Conservation (phyloP, 1,140 invertebrate genomes). For the Trissolcus basalis region DNA sequence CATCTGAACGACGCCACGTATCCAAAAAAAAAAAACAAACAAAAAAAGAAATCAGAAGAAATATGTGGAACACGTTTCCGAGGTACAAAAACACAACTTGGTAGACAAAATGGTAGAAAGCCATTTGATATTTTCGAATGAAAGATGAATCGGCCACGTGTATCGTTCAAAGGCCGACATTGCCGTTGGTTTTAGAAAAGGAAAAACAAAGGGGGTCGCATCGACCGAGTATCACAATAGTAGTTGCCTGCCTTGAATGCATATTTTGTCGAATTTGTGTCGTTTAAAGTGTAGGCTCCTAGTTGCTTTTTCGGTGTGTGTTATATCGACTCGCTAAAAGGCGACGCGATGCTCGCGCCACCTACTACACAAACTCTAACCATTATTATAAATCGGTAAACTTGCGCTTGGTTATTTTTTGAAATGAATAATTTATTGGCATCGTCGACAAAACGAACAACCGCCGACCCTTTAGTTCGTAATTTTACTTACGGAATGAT, state of each 20-base stretch:
- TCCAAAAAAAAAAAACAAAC: no score
- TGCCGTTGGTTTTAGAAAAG: no score
- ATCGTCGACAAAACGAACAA: constrained; percentile 3
- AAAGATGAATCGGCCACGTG: not conserved
- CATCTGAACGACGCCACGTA: constrained; percentile 9
- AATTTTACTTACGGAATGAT: constrained; percentile 72
- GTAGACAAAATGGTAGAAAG: no score
- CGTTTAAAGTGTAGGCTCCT: constrained; percentile 37
- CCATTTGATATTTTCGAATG: no score
- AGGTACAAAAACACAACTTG: no score
- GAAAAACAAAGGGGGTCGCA: constrained; percentile 40
- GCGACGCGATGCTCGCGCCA: constrained; percentile 30
- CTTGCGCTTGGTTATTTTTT: constrained; percentile 29
- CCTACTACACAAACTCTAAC: constrained; percentile 44
- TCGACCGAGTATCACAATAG: constrained; percentile 50
- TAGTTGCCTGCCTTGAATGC: constrained; percentile 35
- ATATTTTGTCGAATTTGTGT: constrained; percentile 32
- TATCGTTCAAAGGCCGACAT: constrained; percentile 13
- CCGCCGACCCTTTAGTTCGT: constrained; percentile 28
- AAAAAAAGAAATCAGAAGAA: no score
- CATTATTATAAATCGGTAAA: constrained; percentile 33
- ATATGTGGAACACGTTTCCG: no score
- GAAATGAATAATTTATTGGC: constrained; percentile 41
- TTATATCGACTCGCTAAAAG: constrained; percentile 34
- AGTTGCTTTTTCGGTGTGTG: constrained; percentile 23